Evolutionary conservation across 2,888 invertebrate species (phyloP), one percentile per base, ranked within the genome.

Genomic region (Calliopum simillimum): DNA sequence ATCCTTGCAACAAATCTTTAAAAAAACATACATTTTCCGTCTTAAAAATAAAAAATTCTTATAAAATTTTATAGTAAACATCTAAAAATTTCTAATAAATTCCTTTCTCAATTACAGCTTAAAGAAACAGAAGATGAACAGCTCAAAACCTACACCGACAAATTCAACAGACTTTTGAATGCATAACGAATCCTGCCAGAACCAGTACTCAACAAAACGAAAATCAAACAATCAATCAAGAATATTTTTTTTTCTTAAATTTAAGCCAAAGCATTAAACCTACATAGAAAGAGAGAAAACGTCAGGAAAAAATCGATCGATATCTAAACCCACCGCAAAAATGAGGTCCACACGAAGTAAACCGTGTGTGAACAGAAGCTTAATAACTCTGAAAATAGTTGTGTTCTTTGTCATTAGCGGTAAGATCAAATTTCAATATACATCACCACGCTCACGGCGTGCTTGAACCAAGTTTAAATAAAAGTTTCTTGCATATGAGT

Each of bases 361-460:
- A 79, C 87, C 87, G 77, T 82, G 87, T 72, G 86, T 92, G 80
- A 93, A 93, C 84, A 88, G 88, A 79, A 93, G 92, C 85, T 88
- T 95, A 76, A 89, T 94, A 76, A 90, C 94, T 72, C 88, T 94
- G 73, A 94, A 94, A 89, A 90, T 92, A 84, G 91, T 94, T 59
- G 89, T 94, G 65, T 94, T 94, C 87, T 89, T 93, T 79, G 93
- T 94, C 82, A 93, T 94, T 76, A 92, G 93, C 81, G 94, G 94
- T 93, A 72, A 81, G 82, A 8, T 33, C 2, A 33, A 1, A 8
- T 33, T 33, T 33, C 8, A 4, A 33, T 8, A 33, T 33, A 2
- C n/a, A n/a, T n/a, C n/a, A n/a, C n/a, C n/a, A n/a, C n/a, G n/a
- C n/a, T n/a, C n/a, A n/a, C n/a, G n/a, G n/a, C n/a, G n/a, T n/a